A percentile compares a stretch with the other conserved stretches of the same genome.
phyloP scores from a whole-genome alignment of 2,888 invertebrate genomes.

The Andrena dorsata region DNA sequence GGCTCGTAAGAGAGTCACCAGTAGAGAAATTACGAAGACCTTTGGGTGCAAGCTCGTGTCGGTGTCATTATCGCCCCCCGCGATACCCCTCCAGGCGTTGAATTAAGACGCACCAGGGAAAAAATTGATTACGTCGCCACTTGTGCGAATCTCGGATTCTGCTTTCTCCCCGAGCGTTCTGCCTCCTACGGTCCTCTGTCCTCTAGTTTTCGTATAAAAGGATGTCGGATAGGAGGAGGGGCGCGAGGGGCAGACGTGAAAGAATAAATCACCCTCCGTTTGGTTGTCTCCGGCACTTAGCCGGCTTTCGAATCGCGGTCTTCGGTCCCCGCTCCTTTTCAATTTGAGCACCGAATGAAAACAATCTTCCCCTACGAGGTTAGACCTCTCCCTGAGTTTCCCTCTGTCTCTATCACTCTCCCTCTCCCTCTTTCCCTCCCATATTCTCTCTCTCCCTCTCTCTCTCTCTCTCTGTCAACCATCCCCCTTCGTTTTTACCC shows the following conservation, averaged over 20 bases:
- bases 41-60: background rate
- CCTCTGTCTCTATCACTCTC: slow-evolving; percentile 18
- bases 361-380: slow-evolving; percentile 79
- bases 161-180: slow-evolving; percentile 10
- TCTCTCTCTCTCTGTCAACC: slow-evolving; percentile 26
- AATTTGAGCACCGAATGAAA: slow-evolving; percentile 80
- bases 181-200: background rate
- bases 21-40: background rate
- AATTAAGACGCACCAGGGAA: slow-evolving; percentile 23
- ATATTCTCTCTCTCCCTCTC: slow-evolving; percentile 18
- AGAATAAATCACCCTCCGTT: slow-evolving; percentile 69
- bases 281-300: slow-evolving; percentile 72
- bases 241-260: slow-evolving; percentile 12
- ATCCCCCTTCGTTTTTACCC: slow-evolving; percentile 53
- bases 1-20: background rate
- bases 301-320: slow-evolving; percentile 70
- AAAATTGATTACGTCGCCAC: slow-evolving; percentile 51
- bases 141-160: slow-evolving; percentile 38
- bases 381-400: slow-evolving; percentile 64
- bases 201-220: slow-evolving; percentile 38
- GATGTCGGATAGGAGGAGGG: slow-evolving; percentile 17
- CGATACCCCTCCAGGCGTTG: background rate
- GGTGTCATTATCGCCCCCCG: background rate
- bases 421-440: slow-evolving; percentile 12
- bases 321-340: slow-evolving; percentile 78